Percentiles rank a stretch among this genome's conserved stretches.
These are phyloP conservation scores for Macrotus californicus DNA, from an alignment of 2,113 vertebrate species.

Conservation along the genomic window DNA sequence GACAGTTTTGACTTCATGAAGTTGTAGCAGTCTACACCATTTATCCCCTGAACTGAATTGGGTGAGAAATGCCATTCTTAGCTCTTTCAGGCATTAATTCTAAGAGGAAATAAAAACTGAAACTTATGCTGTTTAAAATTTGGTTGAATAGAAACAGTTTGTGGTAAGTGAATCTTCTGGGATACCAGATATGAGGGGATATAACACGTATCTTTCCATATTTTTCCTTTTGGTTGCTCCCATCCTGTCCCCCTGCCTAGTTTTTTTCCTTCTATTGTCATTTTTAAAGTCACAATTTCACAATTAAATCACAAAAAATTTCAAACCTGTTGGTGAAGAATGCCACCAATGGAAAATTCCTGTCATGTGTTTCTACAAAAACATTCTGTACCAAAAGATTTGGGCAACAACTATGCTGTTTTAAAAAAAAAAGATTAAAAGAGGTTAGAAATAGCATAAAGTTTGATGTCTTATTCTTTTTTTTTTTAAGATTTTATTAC, in stretches of 20 bases:
- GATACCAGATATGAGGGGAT: neutral
- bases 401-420: conserved; percentile 93
- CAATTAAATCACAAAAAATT: conserved; percentile 45
- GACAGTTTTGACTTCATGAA: neutral
- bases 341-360: conserved; percentile 87
- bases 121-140: conserved; percentile 20
- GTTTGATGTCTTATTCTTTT: neutral
- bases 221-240: neutral
- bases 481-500: too few species aligned
- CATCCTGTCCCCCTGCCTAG: neutral
- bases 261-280: neutral
- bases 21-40: neutral
- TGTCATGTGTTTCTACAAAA: conserved; percentile 93
- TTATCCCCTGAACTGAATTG: neutral
- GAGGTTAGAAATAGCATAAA: conserved; percentile 35
- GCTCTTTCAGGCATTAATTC: neutral
- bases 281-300: conserved; percentile 42
- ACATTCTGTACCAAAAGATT: conserved; percentile 95
- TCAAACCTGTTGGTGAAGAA: conserved; percentile 95
- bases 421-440: conserved; percentile 51
- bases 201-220: neutral
- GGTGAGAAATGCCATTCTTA: neutral
- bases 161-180: neutral
- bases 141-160: conserved; percentile 21
- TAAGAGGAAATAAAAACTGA: conserved; percentile 16